Percentiles rank a stretch among this genome's conserved stretches.
Evolutionary conservation across 1,140 invertebrate species (phyloP).

Genomic region (Triops cancriformis): DNA sequence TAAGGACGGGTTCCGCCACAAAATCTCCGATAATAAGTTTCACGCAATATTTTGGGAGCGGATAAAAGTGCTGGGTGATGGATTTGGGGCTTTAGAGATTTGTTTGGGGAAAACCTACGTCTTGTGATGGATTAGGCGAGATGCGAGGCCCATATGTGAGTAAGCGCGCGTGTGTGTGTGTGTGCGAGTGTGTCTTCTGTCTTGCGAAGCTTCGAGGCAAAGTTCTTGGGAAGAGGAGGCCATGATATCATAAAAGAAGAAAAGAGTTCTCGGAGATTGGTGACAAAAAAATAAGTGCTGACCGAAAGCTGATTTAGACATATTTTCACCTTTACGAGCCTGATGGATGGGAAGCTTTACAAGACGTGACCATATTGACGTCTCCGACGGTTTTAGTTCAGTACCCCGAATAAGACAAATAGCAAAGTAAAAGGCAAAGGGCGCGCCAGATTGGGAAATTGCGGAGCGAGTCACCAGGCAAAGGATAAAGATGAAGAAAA

Average conservation of each 20-base stretch:
- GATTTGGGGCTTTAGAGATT: not conserved
- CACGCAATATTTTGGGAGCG: not conserved
- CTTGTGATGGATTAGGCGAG: not conserved
- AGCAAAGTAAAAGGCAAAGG: not conserved
- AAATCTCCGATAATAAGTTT: not conserved
- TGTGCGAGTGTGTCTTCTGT: not conserved
- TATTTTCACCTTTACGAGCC: not conserved
- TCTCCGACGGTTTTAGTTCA: not conserved
- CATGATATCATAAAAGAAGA: not conserved
- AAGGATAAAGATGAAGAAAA: not conserved
- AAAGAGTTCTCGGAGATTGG: not conserved
- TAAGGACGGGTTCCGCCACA: not conserved
- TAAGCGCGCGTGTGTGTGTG: not conserved
- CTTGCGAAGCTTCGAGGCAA: not conserved
- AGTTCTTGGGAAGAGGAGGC: not conserved
- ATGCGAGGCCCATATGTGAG: not conserved
- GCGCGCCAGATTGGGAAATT: not conserved
- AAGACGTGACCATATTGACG: constrained; percentile 13
- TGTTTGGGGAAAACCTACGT: not conserved
- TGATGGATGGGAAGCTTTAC: not conserved
- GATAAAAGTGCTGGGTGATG: not conserved
- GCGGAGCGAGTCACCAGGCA: not conserved
- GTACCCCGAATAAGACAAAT: not conserved
- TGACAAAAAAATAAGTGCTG: constrained; percentile 1
- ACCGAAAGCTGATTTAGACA: constrained; percentile 5